Conservation (phyloP, 53 echinoderm and acorn worm species). For the Stichopus horrens region DNA sequence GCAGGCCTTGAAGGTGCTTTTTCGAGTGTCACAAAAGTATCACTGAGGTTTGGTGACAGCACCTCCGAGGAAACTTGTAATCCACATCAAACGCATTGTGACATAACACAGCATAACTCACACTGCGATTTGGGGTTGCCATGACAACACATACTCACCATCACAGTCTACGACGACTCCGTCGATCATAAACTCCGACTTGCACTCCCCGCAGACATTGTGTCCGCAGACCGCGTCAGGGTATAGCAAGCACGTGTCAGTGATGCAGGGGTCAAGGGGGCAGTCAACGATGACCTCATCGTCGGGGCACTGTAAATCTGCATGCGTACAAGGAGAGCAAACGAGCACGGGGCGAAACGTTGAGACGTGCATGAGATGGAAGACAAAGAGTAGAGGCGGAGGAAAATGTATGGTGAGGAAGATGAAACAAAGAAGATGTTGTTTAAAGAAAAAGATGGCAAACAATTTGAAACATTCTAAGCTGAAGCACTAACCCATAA, state of each 20-base stretch:
- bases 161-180: slow-evolving; percentile 13
- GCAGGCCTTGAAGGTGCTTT: no score
- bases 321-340: not conserved
- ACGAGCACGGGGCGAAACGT: not conserved
- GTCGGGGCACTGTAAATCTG: slow-evolving; percentile 26
- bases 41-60: no score
- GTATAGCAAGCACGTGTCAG: slow-evolving; percentile 20
- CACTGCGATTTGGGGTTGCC: no score
- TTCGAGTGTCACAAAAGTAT: no score
- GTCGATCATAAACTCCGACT: not conserved
- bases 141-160: slow-evolving; percentile 9
- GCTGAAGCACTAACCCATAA: no score
- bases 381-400: not conserved
- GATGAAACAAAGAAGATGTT: no score
- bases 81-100: no score
- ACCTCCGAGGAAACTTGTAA: no score
- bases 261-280: slow-evolving; percentile 3
- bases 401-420: not conserved
- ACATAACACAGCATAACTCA: no score
- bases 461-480: no score
- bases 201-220: slow-evolving; percentile 31
- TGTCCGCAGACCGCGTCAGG: slow-evolving; percentile 31
- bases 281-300: not conserved
- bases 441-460: no score
- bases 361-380: no score